A percentile compares a stretch with the other conserved stretches of the same genome.
Conservation (phyloP, 1,140 invertebrate species). For the Bombus impatiens region DNA sequence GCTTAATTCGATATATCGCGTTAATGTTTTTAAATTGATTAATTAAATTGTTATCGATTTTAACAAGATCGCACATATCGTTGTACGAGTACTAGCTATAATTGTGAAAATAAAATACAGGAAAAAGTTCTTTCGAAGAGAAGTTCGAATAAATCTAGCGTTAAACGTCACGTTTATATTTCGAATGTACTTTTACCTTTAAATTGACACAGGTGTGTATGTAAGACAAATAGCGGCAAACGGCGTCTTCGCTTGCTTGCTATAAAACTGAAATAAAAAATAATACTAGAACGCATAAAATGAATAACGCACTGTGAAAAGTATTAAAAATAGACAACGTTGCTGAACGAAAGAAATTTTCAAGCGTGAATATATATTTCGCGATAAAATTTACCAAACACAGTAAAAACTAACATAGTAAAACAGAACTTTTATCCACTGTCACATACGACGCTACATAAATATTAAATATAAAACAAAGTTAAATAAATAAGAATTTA, state of each 20-base stretch:
- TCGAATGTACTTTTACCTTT: not conserved
- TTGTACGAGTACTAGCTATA: too few relatives aligned
- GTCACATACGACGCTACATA: not conserved
- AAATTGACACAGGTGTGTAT: not conserved
- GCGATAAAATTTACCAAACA: not conserved
- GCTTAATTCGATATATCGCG: too few relatives aligned
- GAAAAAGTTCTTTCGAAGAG: not conserved
- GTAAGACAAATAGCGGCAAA: not conserved
- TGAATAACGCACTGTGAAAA: too few relatives aligned
- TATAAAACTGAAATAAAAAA: too few relatives aligned
- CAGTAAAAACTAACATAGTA: not conserved
- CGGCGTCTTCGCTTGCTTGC: not conserved
- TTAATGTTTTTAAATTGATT: not conserved
- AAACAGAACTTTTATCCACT: not conserved
- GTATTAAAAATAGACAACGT: too few relatives aligned
- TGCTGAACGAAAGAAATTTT: too few relatives aligned
- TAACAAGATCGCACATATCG: too few relatives aligned
- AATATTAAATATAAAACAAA: not conserved
- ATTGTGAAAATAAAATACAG: not conserved
- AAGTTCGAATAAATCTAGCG: too few relatives aligned
- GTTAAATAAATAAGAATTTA: not conserved
- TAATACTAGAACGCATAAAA: too few relatives aligned
- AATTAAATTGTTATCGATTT: too few relatives aligned
- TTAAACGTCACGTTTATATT: not conserved
- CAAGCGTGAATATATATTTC: not conserved